Evolutionary conservation across 2,113 vertebrate genomes (phyloP), one percentile per base, ranked within the genome.

Genomic region (Probosciger aterrimus): DNA sequence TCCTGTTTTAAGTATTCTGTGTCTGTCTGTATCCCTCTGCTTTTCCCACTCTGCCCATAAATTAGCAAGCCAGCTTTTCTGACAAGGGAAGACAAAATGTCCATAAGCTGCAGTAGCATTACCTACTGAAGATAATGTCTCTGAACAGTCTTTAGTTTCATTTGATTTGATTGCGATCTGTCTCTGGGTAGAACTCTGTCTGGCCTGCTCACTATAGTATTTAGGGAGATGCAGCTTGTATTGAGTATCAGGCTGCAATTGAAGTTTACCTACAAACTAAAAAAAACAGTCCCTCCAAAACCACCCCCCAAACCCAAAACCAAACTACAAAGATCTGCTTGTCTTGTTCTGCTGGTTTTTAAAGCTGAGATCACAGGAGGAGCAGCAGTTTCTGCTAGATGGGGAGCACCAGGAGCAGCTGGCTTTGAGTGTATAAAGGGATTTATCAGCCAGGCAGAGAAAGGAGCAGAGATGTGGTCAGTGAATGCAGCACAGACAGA

Each of bases 11-110:
- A 97, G 95, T 96, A 96, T 96, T 97, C 93, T 87, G 92, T 95
- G 94, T 96, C 96, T 96, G 96, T 97, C 95, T 95, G 92, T 95
- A 93, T 97, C 96, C 95, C 97, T 97, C 92, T 96, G 96, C 93
- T 95, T 97, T 96, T 93, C 95, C 92, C 90, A 96, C 94, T 96
- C 94, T 95, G 95, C 95, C 93, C 96, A 94, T 97, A 97, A 97
- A 97, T 97, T 97, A 97, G 96, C 96, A 93, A 96, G 96, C 96
- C 96, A 96, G 96, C 94, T 96, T 97, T 96, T 90, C 95, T 93
- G 92, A 96, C 59, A 11, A 96, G 88, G 68, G 84, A 88, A 96
- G 92, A 86, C 92, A 96, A 93, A 97, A 97, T 93, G 92, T 91
- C 92, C 93, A 89, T 84, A 59, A 95, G 78, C 88, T 90, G 90